Base-by-base conservation (phyloP, 2,888 invertebrate genomes). In the Leptopilina syphax region DNA sequence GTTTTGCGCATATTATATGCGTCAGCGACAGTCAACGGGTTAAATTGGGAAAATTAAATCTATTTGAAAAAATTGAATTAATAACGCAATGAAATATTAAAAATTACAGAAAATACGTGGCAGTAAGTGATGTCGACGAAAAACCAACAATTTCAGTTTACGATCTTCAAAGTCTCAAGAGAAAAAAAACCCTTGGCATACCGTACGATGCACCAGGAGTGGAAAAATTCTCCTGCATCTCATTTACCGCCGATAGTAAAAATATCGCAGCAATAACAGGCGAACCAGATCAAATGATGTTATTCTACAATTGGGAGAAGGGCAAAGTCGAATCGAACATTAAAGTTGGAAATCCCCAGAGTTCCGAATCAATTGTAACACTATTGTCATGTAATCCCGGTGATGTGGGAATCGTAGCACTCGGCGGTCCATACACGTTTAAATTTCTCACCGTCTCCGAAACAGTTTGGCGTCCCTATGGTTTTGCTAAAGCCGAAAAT, bases 241-340 rank as follows among this genome's bases (percentile, higher is more conserved):
- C 95, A 47, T 98, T 98, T 88, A 96, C 97, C 0, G 95, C 93
- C 82, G 98, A 98, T 90, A 96, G 96, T 1, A 96, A 96, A 89
- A 95, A 95, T 84, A 90, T 98, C 12, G 95, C 96, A 1, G 95
- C 96, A 0, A 94, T 98, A 50, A 96, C 96, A 0, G 96, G 96
- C 3, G 95, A 95, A 82, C 97, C 98, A 0, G 97, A 97, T 90
- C 96, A 96, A 95, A 95, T 94, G 86, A 93, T 97, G 92, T 94
- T 97, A 88, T 95, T 96, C 92, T 96, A 97, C 93, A 95, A 96
- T 89, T 95, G 96, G 95, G 96, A 97, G 86, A 96, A 95, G 89
- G 96, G 96, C 12, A 96, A 96, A 91, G 94, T 97, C 54, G 96
- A 96, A 87, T 96, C 96, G 80, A 94, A 94, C 79, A 94, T 95